Conservation (phyloP, 30 jellyfish, hydroid and myxozoan genomes). For the Hydra vulgaris region DNA sequence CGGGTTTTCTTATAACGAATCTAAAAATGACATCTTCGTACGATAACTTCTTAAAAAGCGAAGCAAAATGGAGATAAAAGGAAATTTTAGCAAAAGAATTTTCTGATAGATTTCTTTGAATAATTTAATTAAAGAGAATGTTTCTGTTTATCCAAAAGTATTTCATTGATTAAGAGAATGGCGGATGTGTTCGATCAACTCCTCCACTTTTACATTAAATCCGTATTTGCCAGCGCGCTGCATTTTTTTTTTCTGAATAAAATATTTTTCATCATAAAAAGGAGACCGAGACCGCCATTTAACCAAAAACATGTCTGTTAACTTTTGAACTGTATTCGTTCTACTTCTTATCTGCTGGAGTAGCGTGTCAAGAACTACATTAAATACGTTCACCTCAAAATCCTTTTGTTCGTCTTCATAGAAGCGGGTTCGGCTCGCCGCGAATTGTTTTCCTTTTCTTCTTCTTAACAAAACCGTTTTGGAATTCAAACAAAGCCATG, state of each 20-base stretch:
- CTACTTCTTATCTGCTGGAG: too few relatives aligned
- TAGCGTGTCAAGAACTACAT: too few relatives aligned
- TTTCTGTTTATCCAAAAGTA: neutral
- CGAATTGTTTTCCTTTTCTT: neutral
- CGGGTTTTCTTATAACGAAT: neutral
- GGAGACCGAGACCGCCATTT: neutral
- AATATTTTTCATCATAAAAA: neutral
- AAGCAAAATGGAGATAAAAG: neutral
- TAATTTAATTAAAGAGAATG: neutral
- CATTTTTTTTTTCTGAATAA: neutral
- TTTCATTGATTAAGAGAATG: neutral
- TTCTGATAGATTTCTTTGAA: neutral
- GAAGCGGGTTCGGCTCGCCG: neutral
- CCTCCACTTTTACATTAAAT: neutral
- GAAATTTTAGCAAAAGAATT: neutral
- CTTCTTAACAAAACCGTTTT: neutral
- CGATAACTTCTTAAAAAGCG: neutral
- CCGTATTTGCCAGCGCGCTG: neutral
- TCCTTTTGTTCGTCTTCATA: neutral
- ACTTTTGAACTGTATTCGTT: too few relatives aligned
- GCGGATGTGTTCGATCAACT: neutral
- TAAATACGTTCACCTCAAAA: neutral
- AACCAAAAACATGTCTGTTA: neutral
- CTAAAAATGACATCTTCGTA: neutral
- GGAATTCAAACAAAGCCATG: neutral